Conservation (phyloP, 2,797 vertebrate genomes). For the Taenioides sp. region DNA sequence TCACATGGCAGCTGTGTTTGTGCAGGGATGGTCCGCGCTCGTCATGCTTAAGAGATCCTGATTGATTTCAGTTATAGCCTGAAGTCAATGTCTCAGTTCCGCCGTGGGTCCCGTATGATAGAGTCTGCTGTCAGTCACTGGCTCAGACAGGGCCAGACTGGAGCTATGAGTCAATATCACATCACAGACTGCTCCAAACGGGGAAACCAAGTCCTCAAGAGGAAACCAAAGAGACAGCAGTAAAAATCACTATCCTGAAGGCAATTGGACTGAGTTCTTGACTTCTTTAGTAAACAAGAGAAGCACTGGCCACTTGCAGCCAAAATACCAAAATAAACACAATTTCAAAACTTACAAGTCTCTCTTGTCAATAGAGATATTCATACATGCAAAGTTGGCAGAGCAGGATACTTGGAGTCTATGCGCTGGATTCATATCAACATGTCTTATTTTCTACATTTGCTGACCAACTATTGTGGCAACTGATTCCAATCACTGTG, state of each 20-base stretch:
- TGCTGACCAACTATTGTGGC: too few species aligned
- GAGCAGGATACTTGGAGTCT: too few species aligned
- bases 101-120: constrained; percentile 14
- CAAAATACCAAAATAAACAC: background rate
- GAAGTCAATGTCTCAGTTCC: constrained; percentile 56
- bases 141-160: constrained; percentile 34
- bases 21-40: constrained; percentile 17
- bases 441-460: too few species aligned
- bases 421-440: too few species aligned
- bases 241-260: constrained; percentile 23
- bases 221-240: constrained; percentile 30
- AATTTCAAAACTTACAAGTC: too few species aligned
- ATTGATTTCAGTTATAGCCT: constrained; percentile 53
- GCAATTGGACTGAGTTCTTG: constrained; percentile 16
- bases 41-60: constrained; percentile 55
- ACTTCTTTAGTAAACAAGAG: constrained; percentile 2
- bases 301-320: background rate
- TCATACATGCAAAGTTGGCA: too few species aligned
- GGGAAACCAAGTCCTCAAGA: constrained; percentile 36
- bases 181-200: constrained; percentile 35
- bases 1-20: constrained; percentile 51
- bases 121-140: constrained; percentile 53
- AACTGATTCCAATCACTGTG: too few species aligned
- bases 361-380: too few species aligned
- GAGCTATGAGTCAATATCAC: constrained; percentile 50